These are phyloP conservation scores for Drosophila ercepeae DNA, from an alignment of 1,140 invertebrate genomes.

Conservation along the genomic window DNA sequence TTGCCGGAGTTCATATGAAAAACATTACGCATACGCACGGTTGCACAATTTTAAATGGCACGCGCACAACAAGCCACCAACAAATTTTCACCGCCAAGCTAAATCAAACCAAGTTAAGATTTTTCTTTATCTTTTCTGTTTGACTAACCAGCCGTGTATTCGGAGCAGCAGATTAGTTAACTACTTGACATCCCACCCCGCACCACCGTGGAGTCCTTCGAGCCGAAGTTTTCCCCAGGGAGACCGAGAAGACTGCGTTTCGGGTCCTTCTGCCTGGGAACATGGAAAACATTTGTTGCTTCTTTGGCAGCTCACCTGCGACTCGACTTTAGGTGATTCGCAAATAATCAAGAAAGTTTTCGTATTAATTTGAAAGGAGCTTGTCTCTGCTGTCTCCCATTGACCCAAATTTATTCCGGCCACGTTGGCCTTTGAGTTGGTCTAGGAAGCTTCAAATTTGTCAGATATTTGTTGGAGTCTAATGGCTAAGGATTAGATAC, in stretches of 20 bases:
- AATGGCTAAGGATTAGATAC: neutral
- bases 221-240: conserved; percentile 60
- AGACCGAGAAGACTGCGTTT: conserved; percentile 22
- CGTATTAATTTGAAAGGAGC: conserved; percentile 69
- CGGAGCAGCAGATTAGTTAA: conserved; percentile 64
- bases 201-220: conserved; percentile 38
- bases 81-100: conserved; percentile 42
- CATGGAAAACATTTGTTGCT: conserved; percentile 66
- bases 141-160: conserved; percentile 72
- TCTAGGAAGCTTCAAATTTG: conserved; percentile 30
- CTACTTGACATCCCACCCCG: conserved; percentile 65
- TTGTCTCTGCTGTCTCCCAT: conserved; percentile 33
- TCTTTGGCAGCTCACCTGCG: conserved; percentile 1
- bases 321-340: conserved; percentile 60
- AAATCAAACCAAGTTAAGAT: conserved; percentile 53
- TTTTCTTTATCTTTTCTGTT: conserved; percentile 35
- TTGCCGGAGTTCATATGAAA: conserved; percentile 72
- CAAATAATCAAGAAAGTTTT: conserved; percentile 82
- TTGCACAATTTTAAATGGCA: conserved; percentile 82
- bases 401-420: conserved; percentile 69
- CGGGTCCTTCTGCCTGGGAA: conserved; percentile 43
- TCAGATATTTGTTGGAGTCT: conserved; percentile 5
- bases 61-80: conserved; percentile 57
- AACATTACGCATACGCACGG: conserved; percentile 81
- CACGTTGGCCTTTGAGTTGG: conserved; percentile 44